Evolutionary conservation across 2,888 invertebrate genomes (phyloP).

Genomic region (Agrochola litura): DNA sequence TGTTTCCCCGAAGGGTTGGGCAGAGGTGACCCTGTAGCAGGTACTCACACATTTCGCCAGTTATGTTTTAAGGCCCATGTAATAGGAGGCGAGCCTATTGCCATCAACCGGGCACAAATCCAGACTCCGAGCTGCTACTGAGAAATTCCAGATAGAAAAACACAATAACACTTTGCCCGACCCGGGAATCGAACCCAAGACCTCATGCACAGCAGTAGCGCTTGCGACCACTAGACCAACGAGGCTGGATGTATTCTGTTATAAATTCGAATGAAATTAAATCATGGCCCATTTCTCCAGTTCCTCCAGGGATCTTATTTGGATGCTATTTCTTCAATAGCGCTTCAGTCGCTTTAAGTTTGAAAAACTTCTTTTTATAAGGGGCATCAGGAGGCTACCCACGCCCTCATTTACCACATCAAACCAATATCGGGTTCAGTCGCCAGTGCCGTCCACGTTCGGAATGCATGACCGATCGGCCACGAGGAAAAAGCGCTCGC

Average conservation of each 20-base stretch:
- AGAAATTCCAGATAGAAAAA: too few relatives aligned
- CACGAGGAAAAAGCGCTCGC: constrained; percentile 85
- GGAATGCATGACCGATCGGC: constrained; percentile 90
- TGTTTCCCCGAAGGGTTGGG: too few relatives aligned
- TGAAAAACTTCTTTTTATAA: constrained; percentile 6
- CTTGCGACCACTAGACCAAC: too few relatives aligned
- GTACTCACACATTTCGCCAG: too few relatives aligned
- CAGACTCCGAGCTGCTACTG: too few relatives aligned
- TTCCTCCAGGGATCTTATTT: constrained; percentile 1
- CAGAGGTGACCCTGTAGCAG: too few relatives aligned
- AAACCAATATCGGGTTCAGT: constrained; percentile 75
- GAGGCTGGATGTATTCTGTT: neutral
- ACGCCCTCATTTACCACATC: constrained; percentile 78
- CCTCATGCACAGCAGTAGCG: too few relatives aligned
- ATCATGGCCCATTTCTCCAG: neutral
- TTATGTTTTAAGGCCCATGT: too few relatives aligned
- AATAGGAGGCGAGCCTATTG: too few relatives aligned
- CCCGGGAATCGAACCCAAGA: too few relatives aligned
- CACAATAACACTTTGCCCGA: too few relatives aligned
- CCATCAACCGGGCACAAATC: too few relatives aligned
- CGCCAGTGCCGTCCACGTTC: constrained; percentile 71
- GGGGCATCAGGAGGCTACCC: constrained; percentile 49
- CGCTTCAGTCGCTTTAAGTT: neutral
- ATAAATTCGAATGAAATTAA: neutral
- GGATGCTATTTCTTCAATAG: neutral